phyloP scores from a whole-genome alignment of 92 coral and sea anemone species.

The Blastomussa wellsi region DNA sequence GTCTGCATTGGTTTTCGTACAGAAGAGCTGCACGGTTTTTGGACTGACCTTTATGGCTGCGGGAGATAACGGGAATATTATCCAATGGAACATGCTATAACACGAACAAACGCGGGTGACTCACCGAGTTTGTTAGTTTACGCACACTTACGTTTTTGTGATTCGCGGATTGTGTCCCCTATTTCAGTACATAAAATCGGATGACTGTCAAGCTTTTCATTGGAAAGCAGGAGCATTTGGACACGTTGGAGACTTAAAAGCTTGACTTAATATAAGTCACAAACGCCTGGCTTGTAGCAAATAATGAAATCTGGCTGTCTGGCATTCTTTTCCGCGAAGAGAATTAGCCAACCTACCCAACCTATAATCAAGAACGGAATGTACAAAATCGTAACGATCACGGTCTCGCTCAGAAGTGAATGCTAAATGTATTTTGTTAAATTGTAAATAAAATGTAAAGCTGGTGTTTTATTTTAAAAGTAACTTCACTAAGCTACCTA shows the following conservation, averaged over 20 bases:
- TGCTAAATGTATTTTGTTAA: neutral
- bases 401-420: neutral
- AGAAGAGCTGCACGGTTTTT: too few species aligned
- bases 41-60: too few species aligned
- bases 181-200: neutral
- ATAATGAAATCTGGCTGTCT: too few species aligned
- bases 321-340: neutral
- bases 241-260: neutral
- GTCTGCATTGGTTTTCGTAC: too few species aligned
- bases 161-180: neutral
- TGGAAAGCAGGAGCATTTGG: neutral
- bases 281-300: neutral
- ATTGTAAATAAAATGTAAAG: slow-evolving; percentile 39
- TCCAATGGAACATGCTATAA: too few species aligned
- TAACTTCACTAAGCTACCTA: neutral
- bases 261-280: neutral
- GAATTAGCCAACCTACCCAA: neutral
- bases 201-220: neutral
- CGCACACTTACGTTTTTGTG: neutral
- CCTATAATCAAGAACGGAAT: neutral
- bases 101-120: too few species aligned
- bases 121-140: too few species aligned
- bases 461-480: too few species aligned
- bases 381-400: neutral
- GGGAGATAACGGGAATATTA: too few species aligned